These are phyloP conservation scores for Tetraneura akinire DNA, from an alignment of 1,140 invertebrate genomes.

Conservation along the genomic window DNA sequence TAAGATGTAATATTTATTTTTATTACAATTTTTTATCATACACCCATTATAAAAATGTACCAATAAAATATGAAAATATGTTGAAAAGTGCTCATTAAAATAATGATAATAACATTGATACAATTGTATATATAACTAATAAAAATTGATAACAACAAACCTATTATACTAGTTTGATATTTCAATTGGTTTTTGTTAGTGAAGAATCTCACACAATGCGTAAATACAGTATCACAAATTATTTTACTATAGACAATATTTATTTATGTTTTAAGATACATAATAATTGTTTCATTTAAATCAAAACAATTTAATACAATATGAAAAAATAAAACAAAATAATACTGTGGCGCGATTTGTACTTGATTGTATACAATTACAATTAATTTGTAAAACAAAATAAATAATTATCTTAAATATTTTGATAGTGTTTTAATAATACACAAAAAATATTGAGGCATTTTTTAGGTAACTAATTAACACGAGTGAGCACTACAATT, in stretches of 20 bases:
- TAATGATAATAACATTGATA: too few relatives aligned
- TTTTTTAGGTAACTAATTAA: conserved; percentile 41
- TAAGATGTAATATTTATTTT: background rate
- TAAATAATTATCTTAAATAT: background rate
- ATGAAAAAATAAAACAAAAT: conserved; percentile 22
- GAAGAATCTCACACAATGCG: background rate
- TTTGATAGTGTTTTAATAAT: conserved; percentile 22
- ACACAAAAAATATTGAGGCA: conserved; percentile 17
- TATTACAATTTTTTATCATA: too few relatives aligned
- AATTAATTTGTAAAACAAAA: conserved; percentile 14
- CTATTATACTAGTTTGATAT: too few relatives aligned
- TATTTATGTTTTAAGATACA: conserved; percentile 4
- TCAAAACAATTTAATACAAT: conserved; percentile 23
- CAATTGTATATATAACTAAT: background rate
- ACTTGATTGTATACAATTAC: conserved; percentile 16
- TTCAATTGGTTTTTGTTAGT: too few relatives aligned
- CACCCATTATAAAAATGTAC: too few relatives aligned
- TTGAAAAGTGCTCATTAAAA: too few relatives aligned
- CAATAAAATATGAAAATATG: too few relatives aligned
- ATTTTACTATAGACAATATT: conserved; percentile 9
- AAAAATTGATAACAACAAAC: too few relatives aligned
- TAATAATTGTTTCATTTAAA: conserved; percentile 16
- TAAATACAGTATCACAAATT: background rate
- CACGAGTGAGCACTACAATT: conserved; percentile 28
- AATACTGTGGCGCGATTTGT: conserved; percentile 40